Conservation (phyloP, 2,797 vertebrate species). For the Poecilia picta region DNA sequence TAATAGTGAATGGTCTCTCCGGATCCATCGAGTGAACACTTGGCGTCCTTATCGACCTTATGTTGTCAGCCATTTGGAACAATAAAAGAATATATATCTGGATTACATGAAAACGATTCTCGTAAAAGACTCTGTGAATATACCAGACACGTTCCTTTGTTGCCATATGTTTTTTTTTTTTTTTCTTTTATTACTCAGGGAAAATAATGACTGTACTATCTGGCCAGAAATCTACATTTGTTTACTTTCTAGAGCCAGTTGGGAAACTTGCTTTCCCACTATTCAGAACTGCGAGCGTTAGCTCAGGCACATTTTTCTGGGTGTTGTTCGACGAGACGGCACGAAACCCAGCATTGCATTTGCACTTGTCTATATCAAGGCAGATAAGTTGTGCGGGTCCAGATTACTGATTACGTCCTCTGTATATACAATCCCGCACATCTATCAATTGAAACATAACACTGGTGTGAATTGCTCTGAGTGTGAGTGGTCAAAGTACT, state of each 20-base stretch:
- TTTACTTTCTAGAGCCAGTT: conserved; percentile 36
- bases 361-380: conserved; percentile 50
- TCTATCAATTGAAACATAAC: conserved; percentile 67
- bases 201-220: conserved; percentile 64
- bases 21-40: not conserved
- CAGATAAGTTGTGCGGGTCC: conserved; percentile 36
- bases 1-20: not conserved
- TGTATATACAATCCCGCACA: conserved; percentile 32
- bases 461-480: conserved; percentile 18
- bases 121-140: conserved; percentile 35
- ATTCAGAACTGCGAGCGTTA: conserved; percentile 30
- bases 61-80: not conserved
- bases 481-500: conserved; percentile 13
- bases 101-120: conserved; percentile 53
- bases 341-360: conserved; percentile 54
- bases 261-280: conserved; percentile 39
- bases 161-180: conserved; percentile 63
- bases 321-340: conserved; percentile 38
- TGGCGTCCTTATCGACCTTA: not conserved
- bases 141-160: conserved; percentile 37
- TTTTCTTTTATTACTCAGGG: conserved; percentile 41
- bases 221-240: conserved; percentile 54
- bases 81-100: not conserved
- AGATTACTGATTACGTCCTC: conserved; percentile 46
- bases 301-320: conserved; percentile 34